Base-by-base conservation (phyloP, 2,888 invertebrate genomes). In the Ochropleura plecta region DNA sequence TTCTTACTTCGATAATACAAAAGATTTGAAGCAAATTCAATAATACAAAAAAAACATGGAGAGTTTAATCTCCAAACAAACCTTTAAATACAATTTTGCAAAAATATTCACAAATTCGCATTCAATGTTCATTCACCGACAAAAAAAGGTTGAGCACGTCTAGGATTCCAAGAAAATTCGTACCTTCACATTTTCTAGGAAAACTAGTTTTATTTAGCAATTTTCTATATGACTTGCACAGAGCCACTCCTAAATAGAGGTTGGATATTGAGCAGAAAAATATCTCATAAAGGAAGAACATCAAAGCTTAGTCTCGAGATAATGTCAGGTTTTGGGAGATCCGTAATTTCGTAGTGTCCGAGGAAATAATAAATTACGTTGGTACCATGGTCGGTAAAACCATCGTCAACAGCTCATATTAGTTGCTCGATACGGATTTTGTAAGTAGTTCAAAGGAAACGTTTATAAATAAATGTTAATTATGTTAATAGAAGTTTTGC, bases 261-360 rank as follows among this genome's bases (percentile, higher is more conserved):
- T 64, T 65, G 60, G 44, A 66, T 63, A 80, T 82, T 78, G 81
- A 75, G 73, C 66, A 81, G 82, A 79, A 82, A 86, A 83, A 80
- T 78, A 81, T 78, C 83, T 82, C 70, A 78, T 80, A 76, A 75
- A 84, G 71, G 69, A 82, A n/a, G 69, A 78, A 88, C 88, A 88
- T 89, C 89, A 89, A 90, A 90, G 90, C 86, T 86, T 77, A 82
- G 73, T 77, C 81, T 77, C 82, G 85, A 83, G 81, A 88, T 89
- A 88, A 86, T 83, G 85, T 78, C 77, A 81, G 85, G 80, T 86
- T 84, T 85, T 70, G 85, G 83, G 5, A 71, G 65, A 83, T 66
- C 64, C 63, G 55, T 68, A 73, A 64, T 71, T 48, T 40, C 20
- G 71, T 20, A 44, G 20, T 73, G 68, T 69, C 70, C 44, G 44